These are phyloP conservation scores for Ellobius talpinus DNA, from an alignment of 2,113 vertebrate species.

Conservation along the genomic window DNA sequence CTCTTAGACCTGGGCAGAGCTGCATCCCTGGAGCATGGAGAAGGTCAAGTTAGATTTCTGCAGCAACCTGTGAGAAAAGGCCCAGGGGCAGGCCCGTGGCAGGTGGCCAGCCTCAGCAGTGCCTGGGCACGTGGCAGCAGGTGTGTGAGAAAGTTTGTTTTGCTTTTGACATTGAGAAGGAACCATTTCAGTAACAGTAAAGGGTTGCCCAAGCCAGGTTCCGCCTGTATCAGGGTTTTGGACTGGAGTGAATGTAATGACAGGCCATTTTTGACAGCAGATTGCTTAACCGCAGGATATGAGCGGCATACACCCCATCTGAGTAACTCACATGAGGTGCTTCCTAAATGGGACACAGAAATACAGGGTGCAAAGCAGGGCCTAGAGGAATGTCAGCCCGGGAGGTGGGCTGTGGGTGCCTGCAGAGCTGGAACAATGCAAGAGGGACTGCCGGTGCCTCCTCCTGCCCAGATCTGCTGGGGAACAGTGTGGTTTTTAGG, in stretches of 20 bases:
- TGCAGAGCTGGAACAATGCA: no score
- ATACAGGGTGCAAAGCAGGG: neutral
- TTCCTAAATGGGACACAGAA: neutral
- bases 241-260: accelerated
- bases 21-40: neutral
- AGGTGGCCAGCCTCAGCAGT: neutral
- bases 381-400: accelerated
- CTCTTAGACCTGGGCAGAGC: neutral
- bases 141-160: neutral
- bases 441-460: accelerated
- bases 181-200: neutral
- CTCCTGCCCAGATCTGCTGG: neutral
- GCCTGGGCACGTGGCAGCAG: neutral
- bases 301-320: neutral
- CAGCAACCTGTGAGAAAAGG: neutral
- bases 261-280: neutral
- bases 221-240: neutral
- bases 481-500: neutral
- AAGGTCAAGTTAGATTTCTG: neutral
- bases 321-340: neutral
- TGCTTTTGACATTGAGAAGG: slow-evolving; percentile 21
- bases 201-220: neutral
- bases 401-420: neutral
- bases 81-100: neutral
- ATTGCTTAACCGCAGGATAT: neutral